These are phyloP conservation scores for Glossophaga mutica DNA, from an alignment of 2,797 vertebrate species.

Conservation along the genomic window DNA sequence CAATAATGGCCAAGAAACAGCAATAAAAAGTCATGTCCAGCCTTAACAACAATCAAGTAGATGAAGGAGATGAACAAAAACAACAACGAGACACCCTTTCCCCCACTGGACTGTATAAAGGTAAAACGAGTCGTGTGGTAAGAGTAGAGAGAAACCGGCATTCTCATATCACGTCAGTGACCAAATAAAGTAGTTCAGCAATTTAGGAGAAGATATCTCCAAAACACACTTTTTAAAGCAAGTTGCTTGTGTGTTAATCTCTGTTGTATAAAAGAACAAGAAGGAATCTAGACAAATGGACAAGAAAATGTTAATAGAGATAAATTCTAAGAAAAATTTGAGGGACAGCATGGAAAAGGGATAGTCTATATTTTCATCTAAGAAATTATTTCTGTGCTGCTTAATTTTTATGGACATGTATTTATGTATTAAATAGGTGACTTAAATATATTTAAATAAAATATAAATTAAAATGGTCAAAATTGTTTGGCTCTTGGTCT, in stretches of 20 bases:
- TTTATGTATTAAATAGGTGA: background rate
- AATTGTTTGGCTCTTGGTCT: background rate
- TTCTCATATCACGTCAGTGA: background rate
- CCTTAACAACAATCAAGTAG: background rate
- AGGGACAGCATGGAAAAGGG: background rate
- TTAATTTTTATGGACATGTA: background rate
- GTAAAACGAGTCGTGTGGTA: background rate
- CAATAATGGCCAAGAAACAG: background rate
- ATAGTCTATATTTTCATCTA: background rate
- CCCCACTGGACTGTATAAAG: background rate
- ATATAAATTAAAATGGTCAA: background rate
- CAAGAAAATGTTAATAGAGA: background rate
- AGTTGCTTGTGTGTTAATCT: background rate
- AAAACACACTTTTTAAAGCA: background rate
- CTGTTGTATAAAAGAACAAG: background rate
- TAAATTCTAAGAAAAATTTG: background rate
- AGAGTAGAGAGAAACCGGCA: background rate
- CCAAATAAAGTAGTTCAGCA: background rate
- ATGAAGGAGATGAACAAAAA: background rate
- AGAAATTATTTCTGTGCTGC: background rate
- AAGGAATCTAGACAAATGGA: background rate
- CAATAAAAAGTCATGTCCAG: background rate
- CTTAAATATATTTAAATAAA: conserved; percentile 8
- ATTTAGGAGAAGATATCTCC: background rate
- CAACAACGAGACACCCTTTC: background rate